Evolutionary conservation across 2,797 vertebrate species (phyloP).

Genomic region (Notolepis coatsorum): DNA sequence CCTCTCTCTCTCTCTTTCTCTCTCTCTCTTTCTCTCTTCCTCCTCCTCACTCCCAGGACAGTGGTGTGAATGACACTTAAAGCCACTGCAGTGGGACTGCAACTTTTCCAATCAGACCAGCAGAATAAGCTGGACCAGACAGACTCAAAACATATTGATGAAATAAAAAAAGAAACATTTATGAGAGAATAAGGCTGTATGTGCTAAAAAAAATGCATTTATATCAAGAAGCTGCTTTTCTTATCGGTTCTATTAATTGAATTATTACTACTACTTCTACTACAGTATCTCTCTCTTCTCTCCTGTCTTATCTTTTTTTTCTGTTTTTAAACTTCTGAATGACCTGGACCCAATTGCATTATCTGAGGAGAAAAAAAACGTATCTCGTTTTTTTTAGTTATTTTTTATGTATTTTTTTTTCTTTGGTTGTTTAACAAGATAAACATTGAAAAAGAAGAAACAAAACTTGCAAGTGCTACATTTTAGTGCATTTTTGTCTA

Average conservation of each 20-base stretch:
- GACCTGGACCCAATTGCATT: slow-evolving; percentile 78
- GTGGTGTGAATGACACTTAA: slow-evolving; percentile 63
- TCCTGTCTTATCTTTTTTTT: slow-evolving; percentile 49
- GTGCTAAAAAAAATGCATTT: slow-evolving; percentile 90
- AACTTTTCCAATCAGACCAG: slow-evolving; percentile 81
- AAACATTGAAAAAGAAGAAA: slow-evolving; percentile 70
- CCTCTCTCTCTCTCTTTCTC: slow-evolving; percentile 15
- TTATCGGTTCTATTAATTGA: slow-evolving; percentile 83
- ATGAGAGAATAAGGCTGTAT: slow-evolving; percentile 91
- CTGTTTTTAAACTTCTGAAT: slow-evolving; percentile 75
- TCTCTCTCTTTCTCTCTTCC: slow-evolving; percentile 14
- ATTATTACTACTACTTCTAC: slow-evolving; percentile 78
- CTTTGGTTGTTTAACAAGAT: slow-evolving; percentile 66
- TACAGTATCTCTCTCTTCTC: slow-evolving; percentile 56
- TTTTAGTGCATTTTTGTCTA: slow-evolving; percentile 82
- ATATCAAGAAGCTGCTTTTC: slow-evolving; percentile 97
- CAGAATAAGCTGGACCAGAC: slow-evolving; percentile 90
- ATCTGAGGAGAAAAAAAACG: slow-evolving; percentile 65
- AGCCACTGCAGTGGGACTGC: slow-evolving; percentile 68
- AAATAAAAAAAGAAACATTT: slow-evolving; percentile 76
- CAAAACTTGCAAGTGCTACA: slow-evolving; percentile 78
- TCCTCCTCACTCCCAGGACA: slow-evolving; percentile 52
- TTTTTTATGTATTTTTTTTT: slow-evolving; percentile 64
- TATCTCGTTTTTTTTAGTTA: slow-evolving; percentile 65
- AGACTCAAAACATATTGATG: slow-evolving; percentile 70